phyloP scores from a whole-genome alignment of 2,888 invertebrate species.

The Sisyra nigra region DNA sequence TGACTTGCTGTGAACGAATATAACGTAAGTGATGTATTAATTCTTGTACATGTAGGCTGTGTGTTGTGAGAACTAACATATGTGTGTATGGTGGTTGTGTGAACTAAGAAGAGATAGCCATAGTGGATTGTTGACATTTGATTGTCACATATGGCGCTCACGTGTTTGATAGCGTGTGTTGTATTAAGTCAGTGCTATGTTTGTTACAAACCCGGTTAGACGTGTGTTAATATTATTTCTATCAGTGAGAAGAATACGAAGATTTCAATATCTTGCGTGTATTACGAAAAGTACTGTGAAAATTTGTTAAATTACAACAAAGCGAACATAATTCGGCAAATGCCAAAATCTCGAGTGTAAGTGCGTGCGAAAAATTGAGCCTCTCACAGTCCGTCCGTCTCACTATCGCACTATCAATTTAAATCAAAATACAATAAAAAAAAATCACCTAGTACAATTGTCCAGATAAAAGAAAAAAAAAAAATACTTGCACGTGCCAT shows the following conservation, averaged over 20 bases:
- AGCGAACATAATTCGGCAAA: not conserved
- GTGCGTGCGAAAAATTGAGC: too few species aligned
- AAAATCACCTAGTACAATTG: too few species aligned
- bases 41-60: not conserved
- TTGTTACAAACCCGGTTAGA: not conserved
- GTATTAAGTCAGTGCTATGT: not conserved
- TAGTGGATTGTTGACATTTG: not conserved
- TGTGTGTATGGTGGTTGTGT: not conserved
- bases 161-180: constrained; percentile 1
- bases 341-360: too few species aligned
- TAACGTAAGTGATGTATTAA: not conserved
- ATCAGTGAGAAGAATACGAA: too few species aligned
- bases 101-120: not conserved
- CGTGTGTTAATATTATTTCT: not conserved
- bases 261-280: too few species aligned
- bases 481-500: too few species aligned
- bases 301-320: not conserved
- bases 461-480: too few species aligned
- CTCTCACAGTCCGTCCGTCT: too few species aligned
- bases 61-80: not conserved
- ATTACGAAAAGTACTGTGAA: not conserved
- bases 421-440: too few species aligned
- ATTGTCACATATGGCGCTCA: not conserved
- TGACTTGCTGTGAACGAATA: not conserved
- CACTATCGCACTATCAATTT: too few species aligned